Evolutionary conservation across 2,888 invertebrate species (phyloP), one percentile per base, ranked within the genome.

Genomic region (Apamea sordens): DNA sequence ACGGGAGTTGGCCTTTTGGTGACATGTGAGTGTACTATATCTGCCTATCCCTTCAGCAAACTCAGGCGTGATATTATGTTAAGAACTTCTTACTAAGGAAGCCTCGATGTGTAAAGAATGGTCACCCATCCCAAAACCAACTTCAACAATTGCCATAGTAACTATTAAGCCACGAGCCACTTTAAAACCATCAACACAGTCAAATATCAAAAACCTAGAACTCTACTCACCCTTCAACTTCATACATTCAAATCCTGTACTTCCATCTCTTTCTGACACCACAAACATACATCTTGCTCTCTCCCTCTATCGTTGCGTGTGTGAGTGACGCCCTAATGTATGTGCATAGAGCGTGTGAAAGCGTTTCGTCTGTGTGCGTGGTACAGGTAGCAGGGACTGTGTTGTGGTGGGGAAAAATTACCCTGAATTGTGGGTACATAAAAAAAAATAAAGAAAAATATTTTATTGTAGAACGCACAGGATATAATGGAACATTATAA

Each of bases 301-400:
- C 89, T 85, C 86, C 64, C 24, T 88, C 82, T 71, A 11, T 15
- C 1, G 61, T 53, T 73, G 8, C 41, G 47, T 87, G 88, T 90
- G 91, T 89, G 92, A 76, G 92, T 89, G 90, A 87, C 88, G 91
- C 93, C 93, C 92, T 92, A 90, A 76, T 56, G 78, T 88, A 71
- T 88, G 86, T 86, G 86, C 53, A 91, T 78, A 86, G 77, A 82
- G 90, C 89, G 91, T 91, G 93, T 93, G 92, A 91, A 93, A 93
- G 92, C 91, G 73, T 15, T 69, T 64, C n/a, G 69, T n/a, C 6
- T 89, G 94, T 94, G 93, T 93, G 94, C 8, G 93, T 92, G 85
- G 89, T 89, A 93, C 94, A 94, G 91, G 91, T 91, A 91, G 90
- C 81, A 74, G 73, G 50, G 69, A 47, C 61, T 61, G 90, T 84